phyloP scores from a whole-genome alignment of 2,797 vertebrate species.

The Lacerta bilineata region DNA sequence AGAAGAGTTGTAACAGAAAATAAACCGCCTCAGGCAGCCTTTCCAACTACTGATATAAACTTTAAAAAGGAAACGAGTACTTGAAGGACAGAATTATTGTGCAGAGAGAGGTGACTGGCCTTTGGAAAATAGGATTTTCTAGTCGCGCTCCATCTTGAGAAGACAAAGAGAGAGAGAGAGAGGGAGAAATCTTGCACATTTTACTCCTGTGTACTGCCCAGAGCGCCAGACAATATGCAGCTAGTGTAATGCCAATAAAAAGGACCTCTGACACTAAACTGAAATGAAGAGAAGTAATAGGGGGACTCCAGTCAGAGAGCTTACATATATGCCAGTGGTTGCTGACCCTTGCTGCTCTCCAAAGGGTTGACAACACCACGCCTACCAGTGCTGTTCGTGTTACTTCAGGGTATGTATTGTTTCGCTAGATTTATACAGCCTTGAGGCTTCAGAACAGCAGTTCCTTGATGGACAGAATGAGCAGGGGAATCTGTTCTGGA shows the following conservation, averaged over 20 bases:
- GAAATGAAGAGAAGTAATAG: conserved; percentile 53
- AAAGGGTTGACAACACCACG: conserved; percentile 39
- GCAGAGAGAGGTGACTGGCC: conserved; percentile 62
- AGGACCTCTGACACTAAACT: conserved; percentile 56
- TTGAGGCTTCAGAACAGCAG: neutral
- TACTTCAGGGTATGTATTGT: conserved; percentile 40
- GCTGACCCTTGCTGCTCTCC: conserved; percentile 47
- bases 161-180: neutral
- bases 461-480: neutral
- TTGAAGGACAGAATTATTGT: conserved; percentile 68
- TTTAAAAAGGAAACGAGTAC: conserved; percentile 65
- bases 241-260: conserved; percentile 53
- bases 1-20: conserved; percentile 59
- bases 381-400: conserved; percentile 1
- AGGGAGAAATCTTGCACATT: conserved; percentile 43
- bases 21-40: conserved; percentile 60
- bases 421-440: conserved; percentile 18
- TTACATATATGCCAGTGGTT: conserved; percentile 50
- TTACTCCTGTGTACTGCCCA: conserved; percentile 51
- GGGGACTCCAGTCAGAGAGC: conserved; percentile 45
- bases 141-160: conserved; percentile 18
- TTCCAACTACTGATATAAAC: conserved; percentile 68
- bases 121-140: conserved; percentile 65
- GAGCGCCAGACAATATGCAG: neutral
- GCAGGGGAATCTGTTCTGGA: neutral